Base-by-base conservation (phyloP, 2,888 invertebrate genomes). In the Pocota personata region DNA sequence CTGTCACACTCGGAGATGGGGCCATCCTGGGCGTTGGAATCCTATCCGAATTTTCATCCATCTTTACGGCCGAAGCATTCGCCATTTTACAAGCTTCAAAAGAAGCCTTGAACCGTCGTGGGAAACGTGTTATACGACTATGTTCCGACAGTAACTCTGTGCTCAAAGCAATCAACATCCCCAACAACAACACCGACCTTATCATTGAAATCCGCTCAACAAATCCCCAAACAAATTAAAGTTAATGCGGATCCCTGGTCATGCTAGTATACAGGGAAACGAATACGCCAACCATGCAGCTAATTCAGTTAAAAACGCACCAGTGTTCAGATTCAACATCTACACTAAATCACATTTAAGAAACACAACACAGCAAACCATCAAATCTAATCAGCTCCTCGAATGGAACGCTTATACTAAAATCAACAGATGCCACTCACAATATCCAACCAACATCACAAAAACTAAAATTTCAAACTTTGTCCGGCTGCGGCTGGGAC, bases 101-200 rank as follows among this genome's bases (percentile, higher is more conserved):
- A 6, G 24, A 14, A 27, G 46, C 50, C 8, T 52, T 32, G 4
- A 40, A 30, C 14, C 30, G 7, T n/a, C 30, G 37, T 19, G 64
- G 75, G 1, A 86, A 76, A 86, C 55, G n/a, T 35, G 30, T 60
- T 6, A 78, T n/a, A n/a, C n/a, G n/a, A n/a, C n/a, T 82, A 71
- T 83, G 75, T 43, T 58, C 78, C 24, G 82, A 78, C 58, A 82
- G 71, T 16, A 64, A 52, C 10, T 82, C 82, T 19, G 35, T 60
- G 0, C 40, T 83, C 12, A 67, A 75, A 58, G 79, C 62, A 7
- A 30, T 79, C 3, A 14, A 30, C 8, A 87, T 75, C 43, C 24
- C 35, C 4, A 75, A 55, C 27, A 71, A 86, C 14, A 55, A 40
- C 46, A 27, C 43, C 8, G 66, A 71, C 4, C 46, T 79, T 5